A percentile compares a stretch with the other conserved stretches of the same genome.
phyloP scores from a whole-genome alignment of 2,113 vertebrate genomes.

The Cebus imitator region DNA sequence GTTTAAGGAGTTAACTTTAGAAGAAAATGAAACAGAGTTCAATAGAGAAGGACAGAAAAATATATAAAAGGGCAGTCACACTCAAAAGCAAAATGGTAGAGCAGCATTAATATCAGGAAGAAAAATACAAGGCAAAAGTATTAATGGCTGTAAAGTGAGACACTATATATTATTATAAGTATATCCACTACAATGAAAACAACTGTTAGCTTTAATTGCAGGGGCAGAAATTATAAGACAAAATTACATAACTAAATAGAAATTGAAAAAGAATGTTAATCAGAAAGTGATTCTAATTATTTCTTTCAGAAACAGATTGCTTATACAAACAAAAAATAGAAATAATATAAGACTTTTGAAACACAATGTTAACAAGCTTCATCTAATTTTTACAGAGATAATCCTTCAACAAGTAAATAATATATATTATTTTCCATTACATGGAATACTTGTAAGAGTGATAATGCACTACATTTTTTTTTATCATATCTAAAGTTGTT shows the following conservation, averaged over 20 bases:
- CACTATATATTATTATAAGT: not conserved
- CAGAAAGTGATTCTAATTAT: not conserved
- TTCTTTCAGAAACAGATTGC: not conserved
- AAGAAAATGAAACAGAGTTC: not conserved
- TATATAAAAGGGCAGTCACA: not conserved
- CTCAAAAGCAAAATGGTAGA: not conserved
- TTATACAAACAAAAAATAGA: not conserved
- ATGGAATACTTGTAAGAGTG: not conserved
- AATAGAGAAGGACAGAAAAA: not conserved
- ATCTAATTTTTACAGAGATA: not conserved
- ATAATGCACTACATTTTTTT: not conserved
- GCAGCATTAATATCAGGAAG: not conserved
- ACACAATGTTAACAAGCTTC: not conserved
- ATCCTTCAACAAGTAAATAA: not conserved
- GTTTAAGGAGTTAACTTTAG: not conserved
- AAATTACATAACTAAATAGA: not conserved
- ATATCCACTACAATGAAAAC: not conserved
- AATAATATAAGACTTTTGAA: not conserved
- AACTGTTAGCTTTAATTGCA: not conserved
- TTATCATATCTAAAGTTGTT: not conserved
- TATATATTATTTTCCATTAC: not conserved
- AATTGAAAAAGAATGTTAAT: not conserved
- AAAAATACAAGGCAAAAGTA: not conserved
- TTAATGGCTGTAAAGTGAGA: not conserved
- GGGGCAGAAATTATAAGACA: not conserved